A percentile compares a stretch with the other conserved stretches of the same genome.
Evolutionary conservation across 2,888 invertebrate species (phyloP).

Genomic region (Chromoteleia sp.): DNA sequence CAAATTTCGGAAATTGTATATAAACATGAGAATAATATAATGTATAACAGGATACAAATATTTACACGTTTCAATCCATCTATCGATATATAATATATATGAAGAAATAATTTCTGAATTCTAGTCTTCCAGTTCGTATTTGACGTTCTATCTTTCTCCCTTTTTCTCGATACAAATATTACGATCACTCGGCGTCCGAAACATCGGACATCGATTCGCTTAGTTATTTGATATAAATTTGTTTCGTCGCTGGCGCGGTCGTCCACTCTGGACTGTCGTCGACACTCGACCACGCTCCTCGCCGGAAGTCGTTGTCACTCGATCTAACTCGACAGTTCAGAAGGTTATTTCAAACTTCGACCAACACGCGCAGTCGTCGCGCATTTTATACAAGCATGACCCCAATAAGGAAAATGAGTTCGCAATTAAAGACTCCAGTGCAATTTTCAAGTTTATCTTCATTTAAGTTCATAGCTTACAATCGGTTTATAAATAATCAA

Average conservation of each 20-base stretch:
- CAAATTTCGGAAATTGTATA: too few relatives aligned
- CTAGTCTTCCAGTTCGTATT: too few relatives aligned
- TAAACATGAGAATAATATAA: too few relatives aligned
- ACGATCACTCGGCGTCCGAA: too few relatives aligned
- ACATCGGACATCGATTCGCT: not conserved
- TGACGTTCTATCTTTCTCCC: too few relatives aligned
- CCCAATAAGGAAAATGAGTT: slow-evolving; percentile 50
- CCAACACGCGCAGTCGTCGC: slow-evolving; percentile 31
- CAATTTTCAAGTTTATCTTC: slow-evolving; percentile 50
- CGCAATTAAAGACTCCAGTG: slow-evolving; percentile 34
- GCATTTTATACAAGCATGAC: slow-evolving; percentile 46
- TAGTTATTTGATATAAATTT: slow-evolving; percentile 73
- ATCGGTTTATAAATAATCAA: slow-evolving; percentile 9
- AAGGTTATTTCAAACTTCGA: slow-evolving; percentile 72
- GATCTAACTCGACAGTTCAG: slow-evolving; percentile 72
- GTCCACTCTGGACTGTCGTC: slow-evolving; percentile 28
- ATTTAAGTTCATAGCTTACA: slow-evolving; percentile 41
- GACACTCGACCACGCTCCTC: slow-evolving; percentile 60
- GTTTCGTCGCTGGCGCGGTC: slow-evolving; percentile 37
- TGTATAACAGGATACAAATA: too few relatives aligned
- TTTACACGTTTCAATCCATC: too few relatives aligned
- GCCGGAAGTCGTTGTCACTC: slow-evolving; percentile 75
- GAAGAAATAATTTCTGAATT: too few relatives aligned
- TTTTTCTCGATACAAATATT: too few relatives aligned
- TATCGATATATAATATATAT: too few relatives aligned